Evolutionary conservation across 2,113 vertebrate genomes (phyloP).

Genomic region (Cyrtonyx montezumae): DNA sequence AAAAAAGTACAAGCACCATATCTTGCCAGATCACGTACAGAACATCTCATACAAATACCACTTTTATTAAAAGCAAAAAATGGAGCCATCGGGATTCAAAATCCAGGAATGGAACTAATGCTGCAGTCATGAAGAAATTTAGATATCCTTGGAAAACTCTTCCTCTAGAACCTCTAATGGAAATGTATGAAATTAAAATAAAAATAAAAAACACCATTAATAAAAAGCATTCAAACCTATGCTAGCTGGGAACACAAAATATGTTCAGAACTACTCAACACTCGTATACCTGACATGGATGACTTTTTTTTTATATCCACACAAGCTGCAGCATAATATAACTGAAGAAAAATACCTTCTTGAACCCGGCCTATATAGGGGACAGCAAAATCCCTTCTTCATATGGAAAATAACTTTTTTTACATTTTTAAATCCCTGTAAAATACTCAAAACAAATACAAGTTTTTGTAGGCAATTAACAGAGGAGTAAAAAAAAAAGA

Average conservation of each 20-base stretch:
- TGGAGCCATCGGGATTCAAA: neutral
- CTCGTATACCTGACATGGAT: neutral
- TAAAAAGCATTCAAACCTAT: neutral
- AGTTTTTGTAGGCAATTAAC: conserved; percentile 29
- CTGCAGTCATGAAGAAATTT: neutral
- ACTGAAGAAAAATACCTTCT: neutral
- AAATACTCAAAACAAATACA: neutral
- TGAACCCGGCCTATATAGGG: neutral
- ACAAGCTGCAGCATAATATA: neutral
- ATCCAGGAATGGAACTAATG: neutral
- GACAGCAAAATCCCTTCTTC: neutral
- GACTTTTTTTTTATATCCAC: neutral
- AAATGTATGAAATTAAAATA: neutral
- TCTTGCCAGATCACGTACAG: neutral
- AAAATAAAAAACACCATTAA: neutral
- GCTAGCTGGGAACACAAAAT: neutral
- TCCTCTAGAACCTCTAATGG: neutral
- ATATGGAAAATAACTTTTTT: neutral
- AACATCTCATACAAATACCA: neutral
- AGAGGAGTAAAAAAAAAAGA: neutral
- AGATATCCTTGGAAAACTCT: neutral
- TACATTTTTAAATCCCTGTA: neutral
- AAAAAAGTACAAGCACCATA: neutral
- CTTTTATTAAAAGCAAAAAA: neutral
- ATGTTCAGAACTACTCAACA: neutral